Evolutionary conservation across 2,113 vertebrate genomes (phyloP).

Genomic region (Oenanthe oenanthe): DNA sequence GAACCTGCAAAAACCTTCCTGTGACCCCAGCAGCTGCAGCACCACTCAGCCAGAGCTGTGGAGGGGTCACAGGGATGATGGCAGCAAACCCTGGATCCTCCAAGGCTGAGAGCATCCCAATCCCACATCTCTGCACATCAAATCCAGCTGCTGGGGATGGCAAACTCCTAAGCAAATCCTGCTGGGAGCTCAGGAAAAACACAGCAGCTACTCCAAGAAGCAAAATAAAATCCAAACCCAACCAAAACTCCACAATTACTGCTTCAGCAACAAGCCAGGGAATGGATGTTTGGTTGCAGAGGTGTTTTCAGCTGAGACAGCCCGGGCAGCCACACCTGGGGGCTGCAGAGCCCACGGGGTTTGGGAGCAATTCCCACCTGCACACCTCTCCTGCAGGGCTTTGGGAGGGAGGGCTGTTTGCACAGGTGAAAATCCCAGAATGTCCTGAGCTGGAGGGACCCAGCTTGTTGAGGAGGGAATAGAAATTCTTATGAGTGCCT

Average conservation of each 20-base stretch:
- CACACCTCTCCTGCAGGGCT: neutral
- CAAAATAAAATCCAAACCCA: neutral
- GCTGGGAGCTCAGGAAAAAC: neutral
- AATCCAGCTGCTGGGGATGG: neutral
- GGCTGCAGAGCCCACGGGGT: fast-evolving
- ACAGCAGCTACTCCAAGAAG: neutral
- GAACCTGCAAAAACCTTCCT: neutral
- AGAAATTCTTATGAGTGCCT: no score
- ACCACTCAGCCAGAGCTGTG: neutral
- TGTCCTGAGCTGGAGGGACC: neutral
- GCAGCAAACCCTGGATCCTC: neutral
- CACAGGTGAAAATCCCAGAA: no score
- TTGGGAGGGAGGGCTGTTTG: no score
- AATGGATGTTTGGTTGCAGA: neutral
- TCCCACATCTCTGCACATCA: neutral
- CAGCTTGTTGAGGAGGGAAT: no score
- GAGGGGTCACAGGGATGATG: fast-evolving
- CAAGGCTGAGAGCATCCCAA: neutral
- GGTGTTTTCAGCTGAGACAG: neutral
- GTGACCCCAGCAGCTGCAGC: neutral
- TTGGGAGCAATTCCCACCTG: neutral
- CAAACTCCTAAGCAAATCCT: neutral
- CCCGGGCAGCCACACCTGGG: neutral
- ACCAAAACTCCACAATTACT: fast-evolving
- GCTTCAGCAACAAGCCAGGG: neutral